Evolutionary conservation across 1,140 invertebrate genomes (phyloP).

Genomic region (Amphibalanus amphitrite): DNA sequence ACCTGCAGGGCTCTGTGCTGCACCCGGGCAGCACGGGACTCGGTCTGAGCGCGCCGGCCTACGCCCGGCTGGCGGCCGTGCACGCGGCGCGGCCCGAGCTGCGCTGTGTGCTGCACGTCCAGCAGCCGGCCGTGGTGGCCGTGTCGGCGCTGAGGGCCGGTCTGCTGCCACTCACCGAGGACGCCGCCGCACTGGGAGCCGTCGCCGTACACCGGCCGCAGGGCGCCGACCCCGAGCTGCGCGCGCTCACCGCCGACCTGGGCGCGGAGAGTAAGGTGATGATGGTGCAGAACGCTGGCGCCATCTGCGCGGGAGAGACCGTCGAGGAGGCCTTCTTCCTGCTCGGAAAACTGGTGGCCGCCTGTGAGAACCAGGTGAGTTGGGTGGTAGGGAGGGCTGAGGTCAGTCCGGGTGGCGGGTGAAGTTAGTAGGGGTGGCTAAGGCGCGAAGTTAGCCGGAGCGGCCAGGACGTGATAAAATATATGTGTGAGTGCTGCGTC

Average conservation of each 20-base stretch:
- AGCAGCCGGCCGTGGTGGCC: constrained; percentile 74
- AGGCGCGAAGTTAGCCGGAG: too few relatives aligned
- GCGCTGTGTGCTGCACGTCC: constrained; percentile 87
- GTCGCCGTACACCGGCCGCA: neutral
- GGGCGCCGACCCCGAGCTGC: constrained; percentile 35
- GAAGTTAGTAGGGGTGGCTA: too few relatives aligned
- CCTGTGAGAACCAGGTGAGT: constrained; percentile 58
- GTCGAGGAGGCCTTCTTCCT: constrained; percentile 93
- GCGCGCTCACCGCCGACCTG: constrained; percentile 53
- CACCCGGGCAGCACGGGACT: constrained; percentile 86
- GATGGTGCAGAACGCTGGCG: constrained; percentile 82
- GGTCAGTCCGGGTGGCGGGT: neutral
- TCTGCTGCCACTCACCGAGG: constrained; percentile 73
- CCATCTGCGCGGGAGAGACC: constrained; percentile 86
- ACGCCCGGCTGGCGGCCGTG: constrained; percentile 86
- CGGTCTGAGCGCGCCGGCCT: constrained; percentile 50
- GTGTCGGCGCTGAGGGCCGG: constrained; percentile 78
- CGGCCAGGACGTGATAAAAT: too few relatives aligned
- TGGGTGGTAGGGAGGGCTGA: too few relatives aligned
- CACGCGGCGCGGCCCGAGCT: constrained; percentile 92
- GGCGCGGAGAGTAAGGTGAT: constrained; percentile 59
- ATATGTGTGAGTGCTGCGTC: neutral
- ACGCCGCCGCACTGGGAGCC: constrained; percentile 29
- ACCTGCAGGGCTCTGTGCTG: constrained; percentile 62
- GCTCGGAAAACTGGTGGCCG: constrained; percentile 61